Evolutionary conservation across 2,113 vertebrate species (phyloP), one percentile per base, ranked within the genome.

Genomic region (Chauna torquata): DNA sequence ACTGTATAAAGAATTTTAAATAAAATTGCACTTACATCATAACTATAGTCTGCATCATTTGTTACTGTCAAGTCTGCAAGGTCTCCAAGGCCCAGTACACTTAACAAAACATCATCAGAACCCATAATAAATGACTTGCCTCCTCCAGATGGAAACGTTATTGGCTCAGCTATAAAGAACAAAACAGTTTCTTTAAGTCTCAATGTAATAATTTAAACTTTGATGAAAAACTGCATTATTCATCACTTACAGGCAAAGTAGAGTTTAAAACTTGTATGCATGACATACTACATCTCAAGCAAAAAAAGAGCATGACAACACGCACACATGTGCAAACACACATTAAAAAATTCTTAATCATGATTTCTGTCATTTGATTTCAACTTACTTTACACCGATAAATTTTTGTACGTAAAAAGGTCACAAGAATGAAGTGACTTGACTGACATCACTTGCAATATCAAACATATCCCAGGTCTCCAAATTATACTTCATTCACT

Each of bases 111-210:
- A 95, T 99, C 99, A 96, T 99, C 99, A 61, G 99, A 98, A 94
- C 99, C 99, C 98, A 99, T 98, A 97, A 99, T 99, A 98, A 99
- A 99, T 97, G 99, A 99, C 97, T 99, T 99, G 94, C 99, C 99
- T 95, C 99, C 99, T 83, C 98, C 98, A 57, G 99, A 97, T 87
- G 99, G 98, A 98, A 99, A 99, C 10, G 99, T 98, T 89, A 99
- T 98, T 81, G 99, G 99, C 98, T 99, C 99, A 96, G 98, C 99
- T 99, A 98, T 96, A 98, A 98, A 98, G 96, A 98, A 98, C 95
- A 98, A 98, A 98, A 97, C 96, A 97, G 82, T 97, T 97, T 96
- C 95, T 98, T 94, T 98, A 97, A 97, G 94, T 97, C 91, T 97
- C 97, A 97, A 97, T 5, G 42, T 76, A 96, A 85, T 96, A 97